Conservation (phyloP, 1,140 invertebrate species). For the Hesperophylax magnus region DNA sequence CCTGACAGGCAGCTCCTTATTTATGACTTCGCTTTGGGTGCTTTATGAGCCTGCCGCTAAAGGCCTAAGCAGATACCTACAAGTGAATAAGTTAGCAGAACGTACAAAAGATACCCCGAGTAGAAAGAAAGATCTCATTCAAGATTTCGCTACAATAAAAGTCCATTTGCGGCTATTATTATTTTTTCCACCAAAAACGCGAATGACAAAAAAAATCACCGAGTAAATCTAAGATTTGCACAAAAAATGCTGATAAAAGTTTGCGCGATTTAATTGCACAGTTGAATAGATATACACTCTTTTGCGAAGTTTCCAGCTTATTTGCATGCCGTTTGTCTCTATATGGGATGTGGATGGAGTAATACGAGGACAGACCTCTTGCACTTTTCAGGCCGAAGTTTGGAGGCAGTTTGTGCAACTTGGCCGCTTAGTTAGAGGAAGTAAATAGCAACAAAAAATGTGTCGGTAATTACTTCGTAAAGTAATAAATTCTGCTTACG, state of each 20-base stretch:
- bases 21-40: conserved; percentile 48
- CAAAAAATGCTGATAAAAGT: too few relatives aligned
- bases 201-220: not conserved
- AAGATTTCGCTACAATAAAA: not conserved
- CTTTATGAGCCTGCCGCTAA: conserved; percentile 47
- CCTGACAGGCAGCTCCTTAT: conserved; percentile 46
- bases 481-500: conserved; percentile 52
- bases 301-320: not conserved
- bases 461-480: conserved; percentile 54
- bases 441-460: conserved; percentile 47
- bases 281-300: too few relatives aligned
- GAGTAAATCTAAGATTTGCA: too few relatives aligned
- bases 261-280: too few relatives aligned
- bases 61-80: conserved; percentile 34
- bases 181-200: not conserved
- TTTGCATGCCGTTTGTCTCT: not conserved
- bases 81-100: conserved; percentile 21
- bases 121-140: conserved; percentile 23
- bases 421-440: conserved; percentile 33
- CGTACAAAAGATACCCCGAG: conserved; percentile 14
- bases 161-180: too few relatives aligned
- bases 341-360: not conserved
- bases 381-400: conserved; percentile 37
- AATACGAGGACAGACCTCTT: not conserved
- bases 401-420: conserved; percentile 34